Percentiles rank a stretch among this genome's conserved stretches.
Conservation (phyloP, 2,797 vertebrate genomes). For the Dermochelys coriacea region DNA sequence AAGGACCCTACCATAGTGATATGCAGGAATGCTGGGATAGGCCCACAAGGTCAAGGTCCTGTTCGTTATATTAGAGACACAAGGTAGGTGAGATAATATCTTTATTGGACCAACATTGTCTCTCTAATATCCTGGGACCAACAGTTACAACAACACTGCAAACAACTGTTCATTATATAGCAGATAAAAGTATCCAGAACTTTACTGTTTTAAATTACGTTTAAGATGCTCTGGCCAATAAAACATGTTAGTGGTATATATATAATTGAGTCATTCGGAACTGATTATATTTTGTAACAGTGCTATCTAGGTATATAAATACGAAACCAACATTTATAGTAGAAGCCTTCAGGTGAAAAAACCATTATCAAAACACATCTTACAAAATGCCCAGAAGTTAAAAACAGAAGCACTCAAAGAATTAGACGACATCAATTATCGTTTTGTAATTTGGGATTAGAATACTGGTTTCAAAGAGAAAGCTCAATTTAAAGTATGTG, state of each 20-base stretch:
- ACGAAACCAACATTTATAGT: background rate
- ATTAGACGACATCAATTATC: background rate
- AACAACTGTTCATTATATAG: background rate
- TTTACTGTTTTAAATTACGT: background rate
- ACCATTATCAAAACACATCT: accelerated
- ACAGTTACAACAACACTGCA: background rate
- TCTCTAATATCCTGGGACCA: too few species aligned
- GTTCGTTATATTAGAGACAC: background rate
- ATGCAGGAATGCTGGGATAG: background rate
- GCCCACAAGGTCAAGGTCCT: background rate
- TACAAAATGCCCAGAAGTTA: background rate
- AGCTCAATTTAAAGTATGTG: background rate
- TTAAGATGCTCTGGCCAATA: background rate
- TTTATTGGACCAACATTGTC: too few species aligned
- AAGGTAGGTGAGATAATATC: too few species aligned
- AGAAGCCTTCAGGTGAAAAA: background rate
- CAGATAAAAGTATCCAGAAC: background rate
- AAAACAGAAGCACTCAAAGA: background rate
- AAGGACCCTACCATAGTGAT: background rate
- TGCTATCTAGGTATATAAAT: background rate
- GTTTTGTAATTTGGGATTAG: background rate
- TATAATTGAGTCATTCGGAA: background rate
- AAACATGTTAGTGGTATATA: background rate
- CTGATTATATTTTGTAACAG: background rate
- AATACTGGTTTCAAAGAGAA: accelerated